Evolutionary conservation across 1,140 invertebrate species (phyloP).

Genomic region (Harlomillsia oculata): DNA sequence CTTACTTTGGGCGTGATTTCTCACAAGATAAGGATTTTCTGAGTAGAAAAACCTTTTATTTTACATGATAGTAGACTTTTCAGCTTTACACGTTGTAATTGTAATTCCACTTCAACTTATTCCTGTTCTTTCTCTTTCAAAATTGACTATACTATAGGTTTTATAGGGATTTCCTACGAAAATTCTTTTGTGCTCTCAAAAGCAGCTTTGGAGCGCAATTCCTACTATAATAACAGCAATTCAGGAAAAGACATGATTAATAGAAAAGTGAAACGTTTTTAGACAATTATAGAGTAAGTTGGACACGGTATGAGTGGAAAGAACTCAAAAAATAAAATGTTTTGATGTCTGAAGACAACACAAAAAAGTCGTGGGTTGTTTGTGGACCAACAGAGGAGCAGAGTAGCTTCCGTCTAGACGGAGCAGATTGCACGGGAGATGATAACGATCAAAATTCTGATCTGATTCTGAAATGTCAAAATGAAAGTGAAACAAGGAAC

Average conservation of each 20-base stretch:
- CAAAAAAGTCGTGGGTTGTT: too few relatives aligned
- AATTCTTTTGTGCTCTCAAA: neutral
- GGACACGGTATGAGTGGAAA: too few relatives aligned
- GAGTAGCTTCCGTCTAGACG: too few relatives aligned
- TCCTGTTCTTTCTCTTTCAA: neutral
- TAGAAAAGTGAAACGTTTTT: too few relatives aligned
- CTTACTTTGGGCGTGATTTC: conserved; percentile 3
- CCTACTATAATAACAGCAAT: neutral
- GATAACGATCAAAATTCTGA: too few relatives aligned
- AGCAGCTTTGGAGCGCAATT: neutral
- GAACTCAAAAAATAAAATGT: too few relatives aligned
- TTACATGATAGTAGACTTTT: neutral
- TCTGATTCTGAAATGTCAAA: too few relatives aligned
- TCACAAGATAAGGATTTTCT: conserved; percentile 10
- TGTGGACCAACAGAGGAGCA: too few relatives aligned
- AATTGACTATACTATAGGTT: conserved; percentile 8
- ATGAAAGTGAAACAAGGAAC: too few relatives aligned
- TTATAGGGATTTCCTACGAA: conserved; percentile 1
- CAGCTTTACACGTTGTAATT: neutral
- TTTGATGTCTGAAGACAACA: too few relatives aligned
- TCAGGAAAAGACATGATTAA: neutral
- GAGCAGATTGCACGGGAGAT: too few relatives aligned
- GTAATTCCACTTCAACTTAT: neutral
- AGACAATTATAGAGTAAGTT: too few relatives aligned
- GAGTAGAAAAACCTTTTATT: conserved; percentile 5